These are phyloP conservation scores for Elgonia sp. DNA, from an alignment of 2,888 invertebrate genomes.

Conservation along the genomic window DNA sequence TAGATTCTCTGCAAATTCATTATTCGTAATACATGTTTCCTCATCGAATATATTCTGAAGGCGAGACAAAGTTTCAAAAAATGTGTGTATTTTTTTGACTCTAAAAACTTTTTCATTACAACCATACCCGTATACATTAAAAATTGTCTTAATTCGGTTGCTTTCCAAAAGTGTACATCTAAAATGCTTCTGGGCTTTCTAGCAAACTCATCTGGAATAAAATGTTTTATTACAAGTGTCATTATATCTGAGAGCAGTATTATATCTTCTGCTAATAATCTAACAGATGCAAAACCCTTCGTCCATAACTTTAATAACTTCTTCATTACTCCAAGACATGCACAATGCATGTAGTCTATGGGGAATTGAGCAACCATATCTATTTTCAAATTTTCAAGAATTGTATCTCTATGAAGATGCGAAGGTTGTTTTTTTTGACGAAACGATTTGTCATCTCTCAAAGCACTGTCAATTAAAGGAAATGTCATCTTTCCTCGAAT, in stretches of 20 bases:
- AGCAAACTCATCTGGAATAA: constrained; percentile 32
- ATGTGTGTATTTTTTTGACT: constrained; percentile 53
- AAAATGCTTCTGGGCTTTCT: constrained; percentile 28
- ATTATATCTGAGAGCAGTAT: constrained; percentile 14
- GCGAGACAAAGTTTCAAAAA: constrained; percentile 77
- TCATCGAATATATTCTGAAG: constrained; percentile 53
- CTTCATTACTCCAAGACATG: constrained; percentile 41
- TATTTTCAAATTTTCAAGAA: not conserved
- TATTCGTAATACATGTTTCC: constrained; percentile 40
- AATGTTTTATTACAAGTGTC: constrained; percentile 1
- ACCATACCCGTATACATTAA: constrained; percentile 20
- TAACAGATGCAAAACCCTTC: not conserved
- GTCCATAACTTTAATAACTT: constrained; percentile 27
- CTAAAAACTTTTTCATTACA: not conserved
- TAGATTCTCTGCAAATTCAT: constrained; percentile 48
- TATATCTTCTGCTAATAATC: constrained; percentile 9
- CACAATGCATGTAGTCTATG: constrained; percentile 1
- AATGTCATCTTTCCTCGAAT: not conserved
- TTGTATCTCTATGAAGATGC: not conserved
- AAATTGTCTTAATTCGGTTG: constrained; percentile 75
- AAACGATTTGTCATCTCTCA: not conserved
- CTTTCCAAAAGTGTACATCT: constrained; percentile 75
- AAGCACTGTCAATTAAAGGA: not conserved
- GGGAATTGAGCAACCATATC: not conserved
- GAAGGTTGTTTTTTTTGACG: not conserved